Evolutionary conservation across 2,888 invertebrate genomes (phyloP).

Genomic region (Conistra vaccinii): DNA sequence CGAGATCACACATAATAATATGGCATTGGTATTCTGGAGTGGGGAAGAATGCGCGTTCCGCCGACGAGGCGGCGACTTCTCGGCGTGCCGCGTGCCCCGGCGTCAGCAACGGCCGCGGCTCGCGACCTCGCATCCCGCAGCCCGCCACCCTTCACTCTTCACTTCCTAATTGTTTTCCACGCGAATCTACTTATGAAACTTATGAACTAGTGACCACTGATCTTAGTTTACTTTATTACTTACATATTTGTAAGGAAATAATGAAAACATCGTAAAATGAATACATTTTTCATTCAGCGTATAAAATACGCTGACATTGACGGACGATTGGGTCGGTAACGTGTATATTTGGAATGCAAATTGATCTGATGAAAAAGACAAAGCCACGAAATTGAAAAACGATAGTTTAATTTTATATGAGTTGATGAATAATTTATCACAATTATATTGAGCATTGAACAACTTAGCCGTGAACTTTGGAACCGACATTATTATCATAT

Average conservation of each 20-base stretch:
- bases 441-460: background rate
- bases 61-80: constrained; percentile 79
- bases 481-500: constrained; percentile 1
- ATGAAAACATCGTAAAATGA: background rate
- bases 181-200: constrained; percentile 34
- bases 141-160: constrained; percentile 50
- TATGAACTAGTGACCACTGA: background rate
- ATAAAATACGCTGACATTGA: constrained; percentile 1
- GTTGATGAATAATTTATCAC: constrained; percentile 3
- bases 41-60: constrained; percentile 87
- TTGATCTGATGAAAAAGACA: background rate
- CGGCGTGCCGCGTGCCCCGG: constrained; percentile 81
- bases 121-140: constrained; percentile 26
- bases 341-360: constrained; percentile 14
- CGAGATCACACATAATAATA: constrained; percentile 89
- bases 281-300: background rate
- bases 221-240: background rate
- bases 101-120: constrained; percentile 57
- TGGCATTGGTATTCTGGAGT: constrained; percentile 87
- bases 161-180: constrained; percentile 50
- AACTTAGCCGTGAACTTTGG: background rate
- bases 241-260: background rate
- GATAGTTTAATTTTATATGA: constrained; percentile 20
- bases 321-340: background rate
- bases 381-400: constrained; percentile 9